Evolutionary conservation across 2,888 invertebrate species (phyloP), one percentile per base, ranked within the genome.

Genomic region (Drosophila lutescens): DNA sequence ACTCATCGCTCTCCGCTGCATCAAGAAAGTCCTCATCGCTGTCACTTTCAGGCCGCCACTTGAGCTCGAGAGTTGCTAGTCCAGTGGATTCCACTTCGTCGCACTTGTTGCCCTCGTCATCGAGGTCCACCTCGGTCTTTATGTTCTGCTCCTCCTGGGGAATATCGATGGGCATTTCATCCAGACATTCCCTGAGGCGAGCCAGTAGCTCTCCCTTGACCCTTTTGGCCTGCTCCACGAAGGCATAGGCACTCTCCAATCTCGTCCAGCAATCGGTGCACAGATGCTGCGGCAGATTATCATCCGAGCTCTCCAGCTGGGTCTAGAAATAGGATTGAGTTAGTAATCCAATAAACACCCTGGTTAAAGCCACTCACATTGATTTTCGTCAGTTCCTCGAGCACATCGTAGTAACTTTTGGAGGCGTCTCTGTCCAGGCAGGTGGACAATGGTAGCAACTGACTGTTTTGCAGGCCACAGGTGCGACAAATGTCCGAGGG

Each of bases 101-200:
- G 17, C 13, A 32, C 47, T 54, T 59, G 10, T 34, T 17, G 12
- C 41, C 10, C 2, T 56, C 46, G 2, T 67, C 50, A 23, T 59
- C 69, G 9, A 74, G 67, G 8, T 86, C 80, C 3, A 76, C 4
- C 62, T 89, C 90, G 3, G 78, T 74, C 65, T 89, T 89, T 0
- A 86, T 83, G 26, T 66, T 53, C 43, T 74, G 56, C 49, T 63
- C 62, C 49, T 63, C 62, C 41, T 55, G 56, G 15, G 83, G 75
- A 13, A 90, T 89, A 50, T 90, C 90, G 12, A 90, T 90, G 6
- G 90, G 84, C 2, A 84, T 69, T 54, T 90, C 90, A 7, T 86
- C 75, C 4, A 90, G 61, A 38, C 90, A 90, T 34, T 66, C 34
- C 20, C 66, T 41, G 15, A 74, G 10, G 2, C 66, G 74, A 40